phyloP scores from a whole-genome alignment of 2,888 invertebrate species.

The Pollenia labialis region DNA sequence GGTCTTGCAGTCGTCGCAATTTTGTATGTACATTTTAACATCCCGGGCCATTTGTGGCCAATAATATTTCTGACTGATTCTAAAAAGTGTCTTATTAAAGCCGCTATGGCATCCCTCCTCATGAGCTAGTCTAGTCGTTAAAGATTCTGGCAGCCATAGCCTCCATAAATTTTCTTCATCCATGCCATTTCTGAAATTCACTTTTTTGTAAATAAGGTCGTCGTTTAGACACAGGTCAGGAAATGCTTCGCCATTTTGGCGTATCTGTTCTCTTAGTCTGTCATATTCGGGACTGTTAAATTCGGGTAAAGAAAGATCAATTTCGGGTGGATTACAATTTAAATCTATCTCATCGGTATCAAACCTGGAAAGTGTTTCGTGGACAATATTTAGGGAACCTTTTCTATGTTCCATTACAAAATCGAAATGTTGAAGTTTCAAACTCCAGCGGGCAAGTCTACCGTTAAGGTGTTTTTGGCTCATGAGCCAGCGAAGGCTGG shows the following conservation, averaged over 20 bases:
- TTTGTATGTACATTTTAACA: background rate
- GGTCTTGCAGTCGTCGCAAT: constrained; percentile 30
- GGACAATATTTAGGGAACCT: constrained; percentile 41
- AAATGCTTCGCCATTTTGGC: background rate
- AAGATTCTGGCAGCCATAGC: constrained; percentile 35
- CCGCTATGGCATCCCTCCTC: constrained; percentile 39
- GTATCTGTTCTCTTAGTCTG: background rate
- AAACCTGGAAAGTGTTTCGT: constrained; percentile 33
- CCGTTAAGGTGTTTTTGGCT: too few species aligned
- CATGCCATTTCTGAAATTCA: background rate
- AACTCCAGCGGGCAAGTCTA: too few species aligned
- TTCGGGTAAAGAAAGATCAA: constrained; percentile 4
- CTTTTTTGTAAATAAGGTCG: constrained; percentile 31
- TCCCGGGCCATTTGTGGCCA: constrained; percentile 41
- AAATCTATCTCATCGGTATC: constrained; percentile 17
- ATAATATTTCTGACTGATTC: constrained; percentile 36
- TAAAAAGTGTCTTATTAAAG: constrained; percentile 30
- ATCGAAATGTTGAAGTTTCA: constrained; percentile 35
- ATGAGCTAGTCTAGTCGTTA: constrained; percentile 29
- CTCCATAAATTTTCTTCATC: constrained; percentile 42
- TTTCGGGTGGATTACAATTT: background rate
- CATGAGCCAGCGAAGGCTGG: too few species aligned
- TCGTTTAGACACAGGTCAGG: constrained; percentile 28
- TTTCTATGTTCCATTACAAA: constrained; percentile 47
- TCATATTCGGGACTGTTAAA: constrained; percentile 35